Evolutionary conservation across 2,113 vertebrate genomes (phyloP).

Genomic region (Myxocyprinus asiaticus): DNA sequence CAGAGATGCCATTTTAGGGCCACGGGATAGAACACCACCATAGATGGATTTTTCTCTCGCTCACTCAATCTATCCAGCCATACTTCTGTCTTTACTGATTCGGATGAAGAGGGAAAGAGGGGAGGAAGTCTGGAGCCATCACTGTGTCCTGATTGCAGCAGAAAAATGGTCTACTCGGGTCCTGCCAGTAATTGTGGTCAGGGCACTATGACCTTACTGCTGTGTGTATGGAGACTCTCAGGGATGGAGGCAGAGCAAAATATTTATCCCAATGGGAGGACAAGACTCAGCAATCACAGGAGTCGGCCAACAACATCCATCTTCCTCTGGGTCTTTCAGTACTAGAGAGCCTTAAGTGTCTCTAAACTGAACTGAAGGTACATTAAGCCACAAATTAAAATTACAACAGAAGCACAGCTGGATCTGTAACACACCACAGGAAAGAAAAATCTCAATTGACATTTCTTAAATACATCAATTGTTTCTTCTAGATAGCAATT

Average conservation of each 20-base stretch:
- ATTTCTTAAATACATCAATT: not conserved
- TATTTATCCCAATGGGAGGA: constrained; percentile 57
- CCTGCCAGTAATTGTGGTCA: constrained; percentile 69
- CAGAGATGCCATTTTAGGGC: constrained; percentile 27
- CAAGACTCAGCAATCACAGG: constrained; percentile 38
- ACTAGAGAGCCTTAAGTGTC: constrained; percentile 7
- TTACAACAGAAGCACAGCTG: not conserved
- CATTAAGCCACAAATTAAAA: not conserved
- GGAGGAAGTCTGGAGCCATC: constrained; percentile 25
- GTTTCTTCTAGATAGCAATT: not conserved
- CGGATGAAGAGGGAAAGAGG: constrained; percentile 48
- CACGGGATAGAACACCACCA: constrained; percentile 18
- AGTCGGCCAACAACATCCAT: constrained; percentile 4
- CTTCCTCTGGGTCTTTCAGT: constrained; percentile 6
- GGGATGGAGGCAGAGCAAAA: constrained; percentile 56
- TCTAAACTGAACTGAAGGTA: no score
- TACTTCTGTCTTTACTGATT: constrained; percentile 58
- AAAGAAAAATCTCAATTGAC: not conserved
- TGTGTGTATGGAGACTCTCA: constrained; percentile 60
- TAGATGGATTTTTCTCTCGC: constrained; percentile 38
- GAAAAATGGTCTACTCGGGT: constrained; percentile 67
- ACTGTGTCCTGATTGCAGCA: no score
- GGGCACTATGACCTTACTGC: constrained; percentile 68
- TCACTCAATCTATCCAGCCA: constrained; percentile 7
- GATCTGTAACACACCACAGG: not conserved